phyloP scores from a whole-genome alignment of 2,888 invertebrate species.

The Monopis laevigella region DNA sequence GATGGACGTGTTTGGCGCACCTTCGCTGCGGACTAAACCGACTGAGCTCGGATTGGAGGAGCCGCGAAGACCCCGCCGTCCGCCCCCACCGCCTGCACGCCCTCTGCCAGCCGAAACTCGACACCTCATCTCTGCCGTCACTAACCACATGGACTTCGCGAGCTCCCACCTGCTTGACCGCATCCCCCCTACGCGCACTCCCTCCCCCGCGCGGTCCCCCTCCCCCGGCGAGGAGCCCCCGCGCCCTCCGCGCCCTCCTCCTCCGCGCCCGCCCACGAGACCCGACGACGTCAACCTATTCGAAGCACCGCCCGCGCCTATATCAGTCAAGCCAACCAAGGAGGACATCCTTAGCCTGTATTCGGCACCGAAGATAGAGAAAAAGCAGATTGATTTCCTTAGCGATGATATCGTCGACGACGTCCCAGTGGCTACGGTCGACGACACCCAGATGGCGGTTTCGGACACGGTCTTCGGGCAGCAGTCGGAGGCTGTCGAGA shows the following conservation, averaged over 20 bases:
- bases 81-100: slow-evolving; percentile 55
- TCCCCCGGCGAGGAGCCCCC: slow-evolving; percentile 53
- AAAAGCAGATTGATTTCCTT: slow-evolving; percentile 63
- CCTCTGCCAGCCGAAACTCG: slow-evolving; percentile 83
- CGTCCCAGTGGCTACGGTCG: too few relatives aligned
- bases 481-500: too few relatives aligned
- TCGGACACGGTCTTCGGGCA: too few relatives aligned
- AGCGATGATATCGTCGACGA: slow-evolving; percentile 64
- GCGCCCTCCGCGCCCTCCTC: slow-evolving; percentile 28
- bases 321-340: slow-evolving; percentile 58
- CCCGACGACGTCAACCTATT: slow-evolving; percentile 64
- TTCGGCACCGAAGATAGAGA: slow-evolving; percentile 43
- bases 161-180: slow-evolving; percentile 85
- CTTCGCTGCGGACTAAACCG: slow-evolving; percentile 30
- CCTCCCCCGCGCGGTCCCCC: slow-evolving; percentile 75
- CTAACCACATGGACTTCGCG: slow-evolving; percentile 88
- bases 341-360: slow-evolving; percentile 70
- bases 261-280: slow-evolving; percentile 15
- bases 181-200: slow-evolving; percentile 85
- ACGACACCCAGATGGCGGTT: too few relatives aligned
- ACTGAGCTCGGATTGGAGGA: slow-evolving; percentile 43
- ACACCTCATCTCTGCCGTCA: slow-evolving; percentile 84
- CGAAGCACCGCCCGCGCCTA: slow-evolving; percentile 65
- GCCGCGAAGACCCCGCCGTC: slow-evolving; percentile 37
- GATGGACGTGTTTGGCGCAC: slow-evolving; percentile 45